Conservation (phyloP, 92 coral and sea anemone species). For the Palythoa grandiflora region DNA sequence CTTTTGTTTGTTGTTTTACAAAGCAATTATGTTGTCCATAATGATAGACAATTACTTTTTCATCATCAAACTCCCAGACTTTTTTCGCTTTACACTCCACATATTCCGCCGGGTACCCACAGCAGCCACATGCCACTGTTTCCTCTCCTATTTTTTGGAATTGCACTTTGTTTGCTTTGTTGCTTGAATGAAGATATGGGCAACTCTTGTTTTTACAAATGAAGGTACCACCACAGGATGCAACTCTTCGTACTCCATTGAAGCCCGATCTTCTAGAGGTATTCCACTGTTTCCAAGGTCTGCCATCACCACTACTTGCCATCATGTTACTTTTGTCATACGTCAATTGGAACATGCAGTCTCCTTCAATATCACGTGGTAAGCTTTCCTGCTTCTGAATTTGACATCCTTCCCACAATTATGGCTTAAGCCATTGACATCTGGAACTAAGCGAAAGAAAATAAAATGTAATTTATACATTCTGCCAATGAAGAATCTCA, state of each 20-base stretch:
- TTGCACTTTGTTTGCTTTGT: slow-evolving; percentile 53
- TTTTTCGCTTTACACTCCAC: slow-evolving; percentile 58
- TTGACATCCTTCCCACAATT: slow-evolving; percentile 2
- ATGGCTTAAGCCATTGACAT: not conserved
- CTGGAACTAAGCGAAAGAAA: slow-evolving; percentile 2
- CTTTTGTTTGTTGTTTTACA: slow-evolving; percentile 4
- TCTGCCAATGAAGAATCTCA: not conserved
- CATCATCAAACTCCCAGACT: slow-evolving; percentile 66
- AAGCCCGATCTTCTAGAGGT: slow-evolving; percentile 58
- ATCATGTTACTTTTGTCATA: slow-evolving; percentile 49
- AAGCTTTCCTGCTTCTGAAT: slow-evolving; percentile 21
- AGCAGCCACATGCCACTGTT: slow-evolving; percentile 50
- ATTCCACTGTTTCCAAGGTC: slow-evolving; percentile 74
- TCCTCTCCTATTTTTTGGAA: slow-evolving; percentile 21
- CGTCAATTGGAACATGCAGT: slow-evolving; percentile 16
- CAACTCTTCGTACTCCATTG: slow-evolving; percentile 62
- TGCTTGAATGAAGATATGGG: slow-evolving; percentile 35
- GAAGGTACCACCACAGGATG: slow-evolving; percentile 67
- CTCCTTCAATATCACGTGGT: slow-evolving; percentile 51
- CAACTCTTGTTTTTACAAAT: slow-evolving; percentile 57
- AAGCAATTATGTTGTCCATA: slow-evolving; percentile 61
- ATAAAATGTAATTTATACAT: slow-evolving; percentile 3
- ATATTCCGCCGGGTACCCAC: slow-evolving; percentile 3
- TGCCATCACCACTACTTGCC: slow-evolving; percentile 64
- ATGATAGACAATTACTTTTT: slow-evolving; percentile 64